Percentiles rank a stretch among this genome's conserved stretches.
Evolutionary conservation across 2,113 vertebrate genomes (phyloP).

Genomic region (Gila orcuttii): DNA sequence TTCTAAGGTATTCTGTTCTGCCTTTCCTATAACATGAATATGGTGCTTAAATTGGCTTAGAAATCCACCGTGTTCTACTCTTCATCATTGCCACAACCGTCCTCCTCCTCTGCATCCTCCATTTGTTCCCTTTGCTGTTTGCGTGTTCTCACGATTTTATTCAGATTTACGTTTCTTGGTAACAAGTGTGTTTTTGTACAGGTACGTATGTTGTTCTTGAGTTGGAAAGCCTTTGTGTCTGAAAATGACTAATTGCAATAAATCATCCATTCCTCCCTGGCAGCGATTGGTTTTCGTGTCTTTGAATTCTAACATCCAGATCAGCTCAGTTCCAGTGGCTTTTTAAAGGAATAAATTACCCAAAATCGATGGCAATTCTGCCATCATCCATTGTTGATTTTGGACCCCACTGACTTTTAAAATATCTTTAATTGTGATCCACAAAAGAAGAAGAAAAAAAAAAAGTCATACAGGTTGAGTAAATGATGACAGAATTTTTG

Average conservation of each 20-base stretch:
- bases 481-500: background rate
- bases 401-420: background rate
- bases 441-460: background rate
- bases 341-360: background rate
- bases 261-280: conserved; percentile 75
- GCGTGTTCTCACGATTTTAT: conserved; percentile 79
- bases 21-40: conserved; percentile 78
- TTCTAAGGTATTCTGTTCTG: conserved; percentile 71
- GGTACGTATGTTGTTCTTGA: conserved; percentile 71
- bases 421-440: background rate
- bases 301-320: background rate
- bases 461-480: background rate
- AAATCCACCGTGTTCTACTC: conserved; percentile 71
- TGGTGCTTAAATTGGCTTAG: conserved; percentile 83
- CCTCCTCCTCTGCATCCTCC: conserved; percentile 59
- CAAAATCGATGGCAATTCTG: background rate
- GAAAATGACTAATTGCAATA: conserved; percentile 82
- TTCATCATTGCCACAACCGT: conserved; percentile 70
- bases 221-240: conserved; percentile 78
- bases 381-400: background rate
- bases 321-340: background rate
- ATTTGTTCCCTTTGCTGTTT: conserved; percentile 73
- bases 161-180: conserved; percentile 77
- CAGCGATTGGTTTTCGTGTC: background rate
- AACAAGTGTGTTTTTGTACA: conserved; percentile 79